These are phyloP conservation scores for Geococcyx californianus DNA, from an alignment of 2,113 vertebrate species.

Conservation along the genomic window DNA sequence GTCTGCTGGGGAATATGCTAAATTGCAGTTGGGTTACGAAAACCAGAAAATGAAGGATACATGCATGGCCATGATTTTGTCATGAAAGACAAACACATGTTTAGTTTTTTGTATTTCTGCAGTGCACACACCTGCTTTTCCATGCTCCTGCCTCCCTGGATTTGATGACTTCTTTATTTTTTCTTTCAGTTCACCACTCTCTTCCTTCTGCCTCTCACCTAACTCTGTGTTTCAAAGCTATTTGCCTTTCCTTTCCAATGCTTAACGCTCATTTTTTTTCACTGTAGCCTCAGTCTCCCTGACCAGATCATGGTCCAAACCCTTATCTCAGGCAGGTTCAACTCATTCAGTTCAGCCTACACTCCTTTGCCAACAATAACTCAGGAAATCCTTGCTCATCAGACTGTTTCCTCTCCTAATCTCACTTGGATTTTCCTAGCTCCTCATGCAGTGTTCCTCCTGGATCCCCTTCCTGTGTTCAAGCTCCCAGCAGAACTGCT, in stretches of 20 bases:
- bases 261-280: not conserved
- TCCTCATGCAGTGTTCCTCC: not conserved
- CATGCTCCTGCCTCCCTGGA: not conserved
- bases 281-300: not conserved
- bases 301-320: not conserved
- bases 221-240: not conserved
- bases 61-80: not conserved
- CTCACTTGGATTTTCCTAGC: not conserved
- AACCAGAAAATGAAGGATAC: not conserved
- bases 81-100: not conserved
- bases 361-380: not conserved
- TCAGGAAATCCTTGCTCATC: not conserved
- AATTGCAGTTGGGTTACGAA: not conserved
- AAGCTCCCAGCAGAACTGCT: not conserved
- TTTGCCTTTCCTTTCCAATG: not conserved
- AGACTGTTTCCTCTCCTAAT: not conserved
- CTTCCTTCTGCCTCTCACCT: not conserved
- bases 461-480: not conserved
- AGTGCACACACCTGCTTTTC: not conserved
- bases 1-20: not conserved
- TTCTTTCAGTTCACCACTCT: not conserved
- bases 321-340: not conserved
- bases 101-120: not conserved
- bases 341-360: not conserved
- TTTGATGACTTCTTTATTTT: not conserved